A percentile compares a stretch with the other conserved stretches of the same genome.
Evolutionary conservation across 2,797 vertebrate genomes (phyloP).

Genomic region (Crocidura indochinensis): DNA sequence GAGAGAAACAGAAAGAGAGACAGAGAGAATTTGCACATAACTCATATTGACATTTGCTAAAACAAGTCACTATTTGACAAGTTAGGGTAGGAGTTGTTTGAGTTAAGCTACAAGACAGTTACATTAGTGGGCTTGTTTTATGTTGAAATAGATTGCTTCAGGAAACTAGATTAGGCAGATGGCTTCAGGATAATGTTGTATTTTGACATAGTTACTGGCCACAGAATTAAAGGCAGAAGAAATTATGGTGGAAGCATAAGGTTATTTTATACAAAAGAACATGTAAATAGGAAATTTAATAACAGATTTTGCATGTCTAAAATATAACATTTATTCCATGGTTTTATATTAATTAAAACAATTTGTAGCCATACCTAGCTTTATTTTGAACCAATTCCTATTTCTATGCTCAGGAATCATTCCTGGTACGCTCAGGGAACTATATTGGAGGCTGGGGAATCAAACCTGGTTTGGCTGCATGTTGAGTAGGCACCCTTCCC

Average conservation of each 20-base stretch:
- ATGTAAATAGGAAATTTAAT: constrained; percentile 20
- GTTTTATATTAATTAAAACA: too few relatives aligned
- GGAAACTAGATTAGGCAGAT: constrained; percentile 73
- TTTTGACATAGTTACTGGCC: constrained; percentile 74
- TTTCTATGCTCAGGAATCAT: too few relatives aligned
- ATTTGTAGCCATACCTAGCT: too few relatives aligned
- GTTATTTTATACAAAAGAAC: neutral
- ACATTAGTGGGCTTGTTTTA: constrained; percentile 27
- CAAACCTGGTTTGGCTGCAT: too few relatives aligned
- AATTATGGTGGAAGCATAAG: neutral
- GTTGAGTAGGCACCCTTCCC: too few relatives aligned
- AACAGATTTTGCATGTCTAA: neutral
- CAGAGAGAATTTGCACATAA: constrained; percentile 41
- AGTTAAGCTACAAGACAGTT: constrained; percentile 69
- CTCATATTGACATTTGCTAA: constrained; percentile 13
- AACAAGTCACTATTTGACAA: neutral
- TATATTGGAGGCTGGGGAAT: too few relatives aligned
- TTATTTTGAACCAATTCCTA: too few relatives aligned
- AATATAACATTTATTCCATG: constrained; percentile 24
- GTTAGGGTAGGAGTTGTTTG: neutral
- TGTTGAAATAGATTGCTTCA: constrained; percentile 77
- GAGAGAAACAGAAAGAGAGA: too few relatives aligned
- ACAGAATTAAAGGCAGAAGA: constrained; percentile 57
- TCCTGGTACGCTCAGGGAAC: too few relatives aligned
- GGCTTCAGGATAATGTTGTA: constrained; percentile 61